phyloP scores from a whole-genome alignment of 2,113 vertebrate genomes.

The Cynocephalus volans region DNA sequence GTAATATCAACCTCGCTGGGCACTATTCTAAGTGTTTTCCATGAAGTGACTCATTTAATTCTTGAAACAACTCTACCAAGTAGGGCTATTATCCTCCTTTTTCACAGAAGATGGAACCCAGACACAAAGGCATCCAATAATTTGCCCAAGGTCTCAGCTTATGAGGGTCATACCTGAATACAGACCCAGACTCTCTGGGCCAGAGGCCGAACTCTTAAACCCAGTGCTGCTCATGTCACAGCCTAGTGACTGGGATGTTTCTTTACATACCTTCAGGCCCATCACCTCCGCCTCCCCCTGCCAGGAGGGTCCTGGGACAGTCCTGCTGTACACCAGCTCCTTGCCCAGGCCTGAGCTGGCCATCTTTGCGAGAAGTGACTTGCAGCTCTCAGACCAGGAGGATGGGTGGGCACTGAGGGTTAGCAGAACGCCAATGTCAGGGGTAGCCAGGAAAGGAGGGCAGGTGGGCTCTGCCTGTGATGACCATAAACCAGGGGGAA shows the following conservation, averaged over 20 bases:
- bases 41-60: not conserved
- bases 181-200: not conserved
- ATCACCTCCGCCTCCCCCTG: too few species aligned
- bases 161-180: not conserved
- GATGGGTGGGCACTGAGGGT: not conserved
- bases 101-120: not conserved
- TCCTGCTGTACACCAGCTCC: not conserved
- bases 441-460: not conserved
- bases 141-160: not conserved
- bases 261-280: not conserved
- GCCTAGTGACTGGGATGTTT: not conserved
- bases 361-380: not conserved
- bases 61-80: not conserved
- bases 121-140: not conserved
- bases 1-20: not conserved
- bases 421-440: not conserved
- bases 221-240: not conserved
- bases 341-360: not conserved
- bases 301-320: not conserved
- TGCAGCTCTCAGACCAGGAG: not conserved
- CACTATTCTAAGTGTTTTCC: not conserved
- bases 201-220: conserved; percentile 20
- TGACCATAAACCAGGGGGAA: not conserved
- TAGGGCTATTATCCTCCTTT: not conserved
- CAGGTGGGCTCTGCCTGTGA: not conserved